Evolutionary conservation across 2,888 invertebrate genomes (phyloP).

Genomic region (Stictocephala bisonia): DNA sequence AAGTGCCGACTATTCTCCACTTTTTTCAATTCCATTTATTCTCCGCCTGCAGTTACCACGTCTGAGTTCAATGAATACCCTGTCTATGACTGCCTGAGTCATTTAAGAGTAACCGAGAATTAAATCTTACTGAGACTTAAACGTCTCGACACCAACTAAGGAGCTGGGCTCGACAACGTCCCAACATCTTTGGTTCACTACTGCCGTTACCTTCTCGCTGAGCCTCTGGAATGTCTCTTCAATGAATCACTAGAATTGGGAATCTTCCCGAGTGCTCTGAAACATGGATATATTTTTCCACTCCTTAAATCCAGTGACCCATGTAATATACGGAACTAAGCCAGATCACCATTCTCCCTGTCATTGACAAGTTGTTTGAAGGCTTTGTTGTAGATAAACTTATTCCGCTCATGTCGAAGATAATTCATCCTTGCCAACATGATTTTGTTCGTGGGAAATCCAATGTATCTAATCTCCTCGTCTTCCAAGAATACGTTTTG

Average conservation of each 20-base stretch:
- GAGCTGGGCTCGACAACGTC: too few species aligned
- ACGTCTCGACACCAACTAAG: too few species aligned
- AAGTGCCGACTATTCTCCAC: too few species aligned
- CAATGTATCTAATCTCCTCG: constrained; percentile 4
- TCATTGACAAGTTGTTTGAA: constrained; percentile 1
- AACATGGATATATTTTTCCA: not conserved
- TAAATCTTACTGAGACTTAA: too few species aligned
- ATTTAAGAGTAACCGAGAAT: too few species aligned
- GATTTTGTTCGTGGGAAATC: constrained; percentile 13
- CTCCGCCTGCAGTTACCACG: too few species aligned
- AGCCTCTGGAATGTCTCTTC: not conserved
- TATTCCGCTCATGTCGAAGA: not conserved
- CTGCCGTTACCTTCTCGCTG: constrained; percentile 5
- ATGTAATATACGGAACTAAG: not conserved
- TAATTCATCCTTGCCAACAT: constrained; percentile 8
- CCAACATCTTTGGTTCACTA: not conserved
- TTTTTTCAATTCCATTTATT: too few species aligned
- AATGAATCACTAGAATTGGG: not conserved
- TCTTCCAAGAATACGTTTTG: constrained; percentile 12
- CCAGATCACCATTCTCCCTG: constrained; percentile 19
- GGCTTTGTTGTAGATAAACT: not conserved
- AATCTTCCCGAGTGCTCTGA: constrained; percentile 17
- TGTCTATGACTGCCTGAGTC: too few species aligned
- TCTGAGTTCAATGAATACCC: too few species aligned
- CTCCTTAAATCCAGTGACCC: constrained; percentile 10